These are phyloP conservation scores for Brachypteracias leptosomus DNA, from an alignment of 2,113 vertebrate genomes.

Conservation along the genomic window DNA sequence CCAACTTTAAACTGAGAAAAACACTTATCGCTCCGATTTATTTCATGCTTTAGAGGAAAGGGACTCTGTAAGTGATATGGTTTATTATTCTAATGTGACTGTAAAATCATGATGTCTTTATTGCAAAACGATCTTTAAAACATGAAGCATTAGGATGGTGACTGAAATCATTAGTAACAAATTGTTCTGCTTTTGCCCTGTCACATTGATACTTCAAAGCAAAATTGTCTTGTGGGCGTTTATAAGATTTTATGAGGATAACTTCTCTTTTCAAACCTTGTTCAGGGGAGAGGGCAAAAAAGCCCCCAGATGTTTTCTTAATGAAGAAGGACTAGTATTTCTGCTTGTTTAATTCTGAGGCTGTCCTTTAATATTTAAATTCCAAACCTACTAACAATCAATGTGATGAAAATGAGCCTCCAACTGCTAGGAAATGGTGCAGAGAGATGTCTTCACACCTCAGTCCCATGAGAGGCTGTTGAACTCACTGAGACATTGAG, in stretches of 20 bases:
- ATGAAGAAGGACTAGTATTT: constrained; percentile 12
- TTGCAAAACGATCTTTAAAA: constrained; percentile 69
- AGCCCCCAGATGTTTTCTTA: constrained; percentile 30
- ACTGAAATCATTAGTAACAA: constrained; percentile 68
- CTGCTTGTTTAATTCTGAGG: background rate
- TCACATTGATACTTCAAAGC: constrained; percentile 61
- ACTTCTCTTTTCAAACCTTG: constrained; percentile 47
- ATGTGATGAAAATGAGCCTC: background rate
- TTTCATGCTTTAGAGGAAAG: constrained; percentile 28
- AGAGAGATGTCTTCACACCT: background rate
- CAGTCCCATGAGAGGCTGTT: accelerated
- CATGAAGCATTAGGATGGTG: constrained; percentile 66
- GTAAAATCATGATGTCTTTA: constrained; percentile 66
- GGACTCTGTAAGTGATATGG: background rate
- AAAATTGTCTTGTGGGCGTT: constrained; percentile 60
- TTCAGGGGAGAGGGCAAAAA: constrained; percentile 12
- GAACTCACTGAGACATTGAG: background rate
- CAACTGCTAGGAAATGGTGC: background rate
- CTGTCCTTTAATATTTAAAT: constrained; percentile 32
- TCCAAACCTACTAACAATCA: background rate
- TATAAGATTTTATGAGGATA: constrained; percentile 35
- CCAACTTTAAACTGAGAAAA: background rate
- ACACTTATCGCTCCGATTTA: constrained; percentile 14
- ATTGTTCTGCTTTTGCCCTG: constrained; percentile 67
- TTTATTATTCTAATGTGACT: constrained; percentile 66